A percentile compares a stretch with the other conserved stretches of the same genome.
Conservation (phyloP, 1,140 invertebrate species). For the Bombus picipes region DNA sequence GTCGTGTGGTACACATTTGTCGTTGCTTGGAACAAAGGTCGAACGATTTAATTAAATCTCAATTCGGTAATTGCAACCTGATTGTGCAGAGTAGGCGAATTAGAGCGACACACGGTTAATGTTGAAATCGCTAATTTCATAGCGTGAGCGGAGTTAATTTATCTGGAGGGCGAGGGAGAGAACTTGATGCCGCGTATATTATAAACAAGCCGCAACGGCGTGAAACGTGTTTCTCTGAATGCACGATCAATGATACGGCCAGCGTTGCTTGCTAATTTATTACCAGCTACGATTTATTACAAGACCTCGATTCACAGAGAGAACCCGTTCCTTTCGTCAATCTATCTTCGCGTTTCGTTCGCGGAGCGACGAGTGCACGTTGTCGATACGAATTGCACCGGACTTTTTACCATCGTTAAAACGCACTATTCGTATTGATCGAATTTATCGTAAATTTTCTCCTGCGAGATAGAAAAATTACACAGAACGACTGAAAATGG, state of each 20-base stretch:
- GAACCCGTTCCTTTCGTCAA: conserved; percentile 1
- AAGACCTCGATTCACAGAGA: not conserved
- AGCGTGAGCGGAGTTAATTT: conserved; percentile 42
- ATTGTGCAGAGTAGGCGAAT: conserved; percentile 30
- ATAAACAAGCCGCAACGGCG: conserved; percentile 11
- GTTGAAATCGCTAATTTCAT: conserved; percentile 49
- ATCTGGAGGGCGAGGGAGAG: not conserved
- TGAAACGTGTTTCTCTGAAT: conserved; percentile 40
- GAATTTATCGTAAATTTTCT: not conserved
- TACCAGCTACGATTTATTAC: conserved; percentile 5
- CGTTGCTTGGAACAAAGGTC: not conserved
- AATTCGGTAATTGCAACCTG: conserved; percentile 24
- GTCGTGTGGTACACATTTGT: not conserved
- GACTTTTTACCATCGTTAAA: not conserved
- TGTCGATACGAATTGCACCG: not conserved
- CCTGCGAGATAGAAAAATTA: too few species aligned
- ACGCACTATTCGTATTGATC: not conserved
- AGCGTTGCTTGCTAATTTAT: conserved; percentile 16
- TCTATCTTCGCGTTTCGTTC: not conserved
- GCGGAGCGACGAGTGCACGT: not conserved
- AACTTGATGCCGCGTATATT: conserved; percentile 40
- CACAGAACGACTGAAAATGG: too few species aligned
- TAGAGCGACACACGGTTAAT: conserved; percentile 28
- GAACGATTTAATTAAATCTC: conserved; percentile 37
- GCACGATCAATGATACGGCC: not conserved